Evolutionary conservation across 1,140 invertebrate species (phyloP).

Genomic region (Euura saliciscinereae): DNA sequence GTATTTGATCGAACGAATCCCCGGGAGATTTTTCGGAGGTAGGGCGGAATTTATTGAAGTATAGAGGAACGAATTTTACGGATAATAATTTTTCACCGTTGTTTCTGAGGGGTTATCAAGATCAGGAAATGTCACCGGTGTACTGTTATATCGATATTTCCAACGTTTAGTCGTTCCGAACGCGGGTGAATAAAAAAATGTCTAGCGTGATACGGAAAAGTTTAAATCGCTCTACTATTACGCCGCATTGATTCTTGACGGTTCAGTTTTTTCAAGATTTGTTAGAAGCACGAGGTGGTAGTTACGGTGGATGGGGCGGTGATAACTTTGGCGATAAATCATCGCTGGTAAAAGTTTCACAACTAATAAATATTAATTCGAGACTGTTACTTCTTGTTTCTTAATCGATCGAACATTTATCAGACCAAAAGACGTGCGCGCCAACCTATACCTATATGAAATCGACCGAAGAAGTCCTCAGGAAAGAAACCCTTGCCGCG

Average conservation of each 20-base stretch:
- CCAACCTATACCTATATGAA: background rate
- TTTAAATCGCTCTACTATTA: slow-evolving; percentile 41
- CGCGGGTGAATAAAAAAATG: slow-evolving; percentile 29
- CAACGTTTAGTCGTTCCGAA: background rate
- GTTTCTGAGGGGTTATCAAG: no score
- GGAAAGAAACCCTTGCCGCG: background rate
- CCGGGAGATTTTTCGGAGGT: no score
- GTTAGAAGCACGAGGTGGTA: slow-evolving; percentile 23
- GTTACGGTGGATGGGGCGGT: slow-evolving; percentile 17
- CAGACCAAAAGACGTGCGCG: no score
- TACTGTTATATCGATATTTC: no score
- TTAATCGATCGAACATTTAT: slow-evolving; percentile 28
- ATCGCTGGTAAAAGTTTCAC: slow-evolving; percentile 26
- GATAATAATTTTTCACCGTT: no score
- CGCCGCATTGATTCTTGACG: background rate
- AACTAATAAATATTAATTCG: slow-evolving; percentile 48
- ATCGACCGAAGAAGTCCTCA: slow-evolving; percentile 17
- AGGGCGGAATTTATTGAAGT: no score
- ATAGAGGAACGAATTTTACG: no score
- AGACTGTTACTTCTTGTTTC: slow-evolving; percentile 34
- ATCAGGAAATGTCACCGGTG: no score
- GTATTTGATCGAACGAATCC: no score
- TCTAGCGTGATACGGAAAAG: slow-evolving; percentile 32
- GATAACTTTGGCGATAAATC: slow-evolving; percentile 45
- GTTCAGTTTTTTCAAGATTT: background rate